Conservation (phyloP, 2,888 invertebrate genomes). For the Aethes cnicana region DNA sequence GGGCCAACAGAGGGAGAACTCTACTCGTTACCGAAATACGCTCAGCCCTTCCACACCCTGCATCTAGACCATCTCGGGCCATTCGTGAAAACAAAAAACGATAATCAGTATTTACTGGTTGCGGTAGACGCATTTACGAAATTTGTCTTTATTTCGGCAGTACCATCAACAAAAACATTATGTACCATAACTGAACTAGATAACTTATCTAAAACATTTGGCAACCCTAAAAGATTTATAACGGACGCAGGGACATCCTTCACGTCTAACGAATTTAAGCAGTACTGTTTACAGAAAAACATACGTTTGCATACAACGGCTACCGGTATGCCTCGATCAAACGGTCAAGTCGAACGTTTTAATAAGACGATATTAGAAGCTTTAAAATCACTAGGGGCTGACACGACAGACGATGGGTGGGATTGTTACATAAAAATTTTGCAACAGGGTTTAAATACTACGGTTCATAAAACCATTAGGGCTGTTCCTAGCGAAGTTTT, state of each 20-base stretch:
- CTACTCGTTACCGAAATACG: slow-evolving; percentile 33
- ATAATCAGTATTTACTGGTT: slow-evolving; percentile 36
- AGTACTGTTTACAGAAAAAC: slow-evolving; percentile 5
- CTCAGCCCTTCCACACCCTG: slow-evolving; percentile 35
- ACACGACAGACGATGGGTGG: slow-evolving; percentile 29
- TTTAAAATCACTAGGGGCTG: slow-evolving; percentile 4
- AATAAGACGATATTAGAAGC: slow-evolving; percentile 31
- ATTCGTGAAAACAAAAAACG: slow-evolving; percentile 34
- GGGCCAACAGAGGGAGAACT: slow-evolving; percentile 34
- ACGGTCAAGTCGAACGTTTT: slow-evolving; percentile 35
- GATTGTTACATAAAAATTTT: slow-evolving; percentile 32
- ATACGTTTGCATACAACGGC: slow-evolving; percentile 24
- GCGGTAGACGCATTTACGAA: slow-evolving; percentile 36
- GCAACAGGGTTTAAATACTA: slow-evolving; percentile 35
- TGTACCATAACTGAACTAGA: slow-evolving; percentile 4
- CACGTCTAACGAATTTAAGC: slow-evolving; percentile 3
- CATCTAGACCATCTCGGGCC: slow-evolving; percentile 38
- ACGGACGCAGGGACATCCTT: neutral
- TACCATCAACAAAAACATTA: too few species aligned
- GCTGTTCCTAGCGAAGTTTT: slow-evolving; percentile 35
- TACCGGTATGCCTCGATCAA: slow-evolving; percentile 33
- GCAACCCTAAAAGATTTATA: slow-evolving; percentile 7
- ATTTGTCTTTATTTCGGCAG: slow-evolving; percentile 19
- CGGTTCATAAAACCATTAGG: slow-evolving; percentile 32
- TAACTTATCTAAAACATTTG: slow-evolving; percentile 7